Evolutionary conservation across 2,797 vertebrate species (phyloP).

Genomic region (Rhincodon typus): DNA sequence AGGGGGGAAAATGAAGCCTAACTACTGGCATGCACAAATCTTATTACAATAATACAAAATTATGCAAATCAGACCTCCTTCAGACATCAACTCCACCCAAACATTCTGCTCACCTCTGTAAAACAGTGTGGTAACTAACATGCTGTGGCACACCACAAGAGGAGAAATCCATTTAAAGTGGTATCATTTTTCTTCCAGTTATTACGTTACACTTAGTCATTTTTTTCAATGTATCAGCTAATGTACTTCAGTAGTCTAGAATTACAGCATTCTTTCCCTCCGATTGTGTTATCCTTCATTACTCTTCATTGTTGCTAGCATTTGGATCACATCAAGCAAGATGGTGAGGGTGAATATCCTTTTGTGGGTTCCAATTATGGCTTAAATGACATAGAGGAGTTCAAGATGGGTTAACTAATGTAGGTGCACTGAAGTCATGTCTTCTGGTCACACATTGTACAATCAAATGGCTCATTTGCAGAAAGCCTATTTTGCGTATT

Average conservation of each 20-base stretch:
- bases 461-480: background rate
- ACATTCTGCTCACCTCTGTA: background rate
- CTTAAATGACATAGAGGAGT: background rate
- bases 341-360: background rate
- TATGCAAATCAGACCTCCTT: background rate
- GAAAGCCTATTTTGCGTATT: no score
- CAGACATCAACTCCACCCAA: background rate
- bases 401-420: background rate
- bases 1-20: background rate
- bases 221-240: background rate
- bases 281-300: background rate
- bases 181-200: background rate
- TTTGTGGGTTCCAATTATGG: background rate
- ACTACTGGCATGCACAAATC: background rate
- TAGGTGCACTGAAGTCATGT: background rate
- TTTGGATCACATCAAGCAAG: background rate
- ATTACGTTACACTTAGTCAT: background rate
- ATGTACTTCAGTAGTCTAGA: background rate
- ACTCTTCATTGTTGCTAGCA: background rate
- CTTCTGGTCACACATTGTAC: background rate
- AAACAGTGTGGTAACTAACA: background rate
- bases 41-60: background rate
- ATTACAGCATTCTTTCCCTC: background rate
- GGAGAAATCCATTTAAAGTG: background rate
- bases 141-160: background rate